A percentile compares a stretch with the other conserved stretches of the same genome.
phyloP scores from a whole-genome alignment of 2,113 vertebrate genomes.

The Barnardius zonarius region DNA sequence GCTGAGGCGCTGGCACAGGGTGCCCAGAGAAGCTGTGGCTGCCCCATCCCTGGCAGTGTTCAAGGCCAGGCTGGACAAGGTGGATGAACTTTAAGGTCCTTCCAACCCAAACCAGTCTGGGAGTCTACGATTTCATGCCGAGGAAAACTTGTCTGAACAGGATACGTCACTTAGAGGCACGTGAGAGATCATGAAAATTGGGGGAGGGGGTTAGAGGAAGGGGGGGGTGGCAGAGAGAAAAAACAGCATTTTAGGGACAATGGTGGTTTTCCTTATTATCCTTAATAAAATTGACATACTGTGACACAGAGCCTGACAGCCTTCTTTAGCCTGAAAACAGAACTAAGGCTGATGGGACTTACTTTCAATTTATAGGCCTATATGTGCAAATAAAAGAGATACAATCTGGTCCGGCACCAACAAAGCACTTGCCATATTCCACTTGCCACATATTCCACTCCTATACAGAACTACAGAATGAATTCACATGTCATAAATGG shows the following conservation, averaged over 20 bases:
- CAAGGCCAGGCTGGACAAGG: no score
- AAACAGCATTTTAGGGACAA: background rate
- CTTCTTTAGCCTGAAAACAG: background rate
- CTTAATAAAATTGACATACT: background rate
- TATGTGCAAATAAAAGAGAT: background rate
- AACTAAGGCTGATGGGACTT: background rate
- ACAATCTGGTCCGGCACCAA: background rate
- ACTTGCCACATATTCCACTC: background rate
- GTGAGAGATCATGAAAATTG: no score
- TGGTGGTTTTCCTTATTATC: background rate
- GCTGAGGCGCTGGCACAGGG: background rate
- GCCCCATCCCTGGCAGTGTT: no score
- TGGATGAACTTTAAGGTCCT: background rate
- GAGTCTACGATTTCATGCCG: background rate
- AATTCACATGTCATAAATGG: slow-evolving; percentile 31
- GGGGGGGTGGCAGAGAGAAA: no score
- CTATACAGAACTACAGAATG: background rate
- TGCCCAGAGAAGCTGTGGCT: no score
- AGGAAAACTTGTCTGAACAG: background rate
- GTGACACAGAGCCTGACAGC: background rate
- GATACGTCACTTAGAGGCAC: no score
- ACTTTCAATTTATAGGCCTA: background rate
- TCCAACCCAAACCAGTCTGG: background rate
- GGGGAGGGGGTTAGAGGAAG: no score
- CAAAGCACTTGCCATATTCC: background rate